Percentiles rank a stretch among this genome's conserved stretches.
These are phyloP conservation scores for Netelia melanura DNA, from an alignment of 2,888 invertebrate genomes.

Conservation along the genomic window DNA sequence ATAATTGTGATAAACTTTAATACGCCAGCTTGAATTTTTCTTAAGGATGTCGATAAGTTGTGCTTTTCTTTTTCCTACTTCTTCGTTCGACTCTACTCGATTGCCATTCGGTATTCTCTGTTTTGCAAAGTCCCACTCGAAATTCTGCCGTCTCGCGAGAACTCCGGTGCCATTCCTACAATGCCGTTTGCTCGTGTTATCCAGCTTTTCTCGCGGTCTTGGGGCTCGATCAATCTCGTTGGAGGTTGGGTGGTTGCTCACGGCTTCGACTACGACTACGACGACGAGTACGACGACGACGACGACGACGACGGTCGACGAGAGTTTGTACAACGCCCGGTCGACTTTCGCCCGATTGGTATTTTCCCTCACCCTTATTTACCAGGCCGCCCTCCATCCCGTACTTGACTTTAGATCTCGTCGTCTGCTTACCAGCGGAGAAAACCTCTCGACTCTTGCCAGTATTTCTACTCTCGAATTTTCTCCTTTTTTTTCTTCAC, in stretches of 20 bases:
- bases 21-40: neutral
- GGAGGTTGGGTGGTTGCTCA: neutral
- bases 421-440: slow-evolving; percentile 8
- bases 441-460: slow-evolving; percentile 11
- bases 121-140: slow-evolving; percentile 27
- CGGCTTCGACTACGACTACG: neutral
- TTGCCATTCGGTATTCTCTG: neutral
- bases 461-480: slow-evolving; percentile 4
- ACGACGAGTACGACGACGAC: slow-evolving; percentile 40
- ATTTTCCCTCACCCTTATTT: slow-evolving; percentile 55
- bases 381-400: slow-evolving; percentile 24
- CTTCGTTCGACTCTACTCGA: neutral
- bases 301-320: slow-evolving; percentile 44
- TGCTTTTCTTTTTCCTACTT: neutral
- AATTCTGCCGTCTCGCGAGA: slow-evolving; percentile 11
- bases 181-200: slow-evolving; percentile 2
- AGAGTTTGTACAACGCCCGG: slow-evolving; percentile 48
- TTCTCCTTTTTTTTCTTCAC: neutral
- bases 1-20: neutral
- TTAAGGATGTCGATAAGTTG: neutral
- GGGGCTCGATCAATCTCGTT: slow-evolving; percentile 48
- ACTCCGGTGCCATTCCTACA: slow-evolving; percentile 4
- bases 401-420: slow-evolving; percentile 23
- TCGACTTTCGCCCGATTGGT: slow-evolving; percentile 49
- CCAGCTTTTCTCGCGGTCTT: slow-evolving; percentile 32